Conservation (phyloP, 64 coral and sea anemone species). For the Cladopsammia gracilis region DNA sequence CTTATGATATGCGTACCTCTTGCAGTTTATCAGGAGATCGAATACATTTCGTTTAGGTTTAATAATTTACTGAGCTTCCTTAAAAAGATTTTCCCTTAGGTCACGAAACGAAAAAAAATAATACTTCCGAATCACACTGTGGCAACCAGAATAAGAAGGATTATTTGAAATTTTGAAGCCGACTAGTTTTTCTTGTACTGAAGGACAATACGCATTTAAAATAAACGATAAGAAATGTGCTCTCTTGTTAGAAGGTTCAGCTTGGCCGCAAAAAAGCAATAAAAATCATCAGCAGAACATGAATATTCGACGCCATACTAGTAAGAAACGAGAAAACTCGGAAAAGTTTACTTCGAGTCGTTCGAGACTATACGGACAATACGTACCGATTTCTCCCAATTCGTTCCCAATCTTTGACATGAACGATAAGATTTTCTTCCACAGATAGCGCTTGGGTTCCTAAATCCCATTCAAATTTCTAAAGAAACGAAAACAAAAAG, state of each 20-base stretch:
- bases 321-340: background rate
- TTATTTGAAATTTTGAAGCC: background rate
- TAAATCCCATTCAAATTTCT: constrained; percentile 99
- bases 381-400: constrained; percentile 91
- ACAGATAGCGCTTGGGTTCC: constrained; percentile 68
- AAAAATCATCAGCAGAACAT: background rate
- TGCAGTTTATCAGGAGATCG: too few species aligned
- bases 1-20: too few species aligned
- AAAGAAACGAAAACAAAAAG: constrained; percentile 22
- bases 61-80: too few species aligned
- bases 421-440: constrained; percentile 82
- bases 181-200: background rate
- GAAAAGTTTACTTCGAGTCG: background rate
- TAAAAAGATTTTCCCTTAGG: background rate
- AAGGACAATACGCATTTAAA: background rate
- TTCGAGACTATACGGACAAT: too few species aligned
- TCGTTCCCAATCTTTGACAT: constrained; percentile 99
- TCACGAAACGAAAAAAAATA: too few species aligned
- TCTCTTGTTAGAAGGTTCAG: background rate
- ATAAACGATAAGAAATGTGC: background rate
- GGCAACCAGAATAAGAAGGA: background rate
- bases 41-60: too few species aligned
- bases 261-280: background rate
- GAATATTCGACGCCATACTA: background rate
- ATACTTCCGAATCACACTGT: too few species aligned